Percentiles rank a stretch among this genome's conserved stretches.
Conservation (phyloP, 2,888 invertebrate genomes). For the Hydropsyche betteni region DNA sequence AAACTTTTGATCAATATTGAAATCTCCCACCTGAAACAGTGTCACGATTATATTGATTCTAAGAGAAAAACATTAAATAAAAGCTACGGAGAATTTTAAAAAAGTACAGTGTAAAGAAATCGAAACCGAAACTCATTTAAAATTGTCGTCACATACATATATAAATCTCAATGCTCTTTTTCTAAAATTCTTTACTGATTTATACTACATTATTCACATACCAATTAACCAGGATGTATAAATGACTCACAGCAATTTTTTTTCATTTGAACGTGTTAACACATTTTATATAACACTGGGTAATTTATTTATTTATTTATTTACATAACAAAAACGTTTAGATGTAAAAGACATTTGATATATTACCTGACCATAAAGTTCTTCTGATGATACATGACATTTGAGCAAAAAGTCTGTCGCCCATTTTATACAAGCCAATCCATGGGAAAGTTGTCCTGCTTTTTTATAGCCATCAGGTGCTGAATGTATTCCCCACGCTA, state of each 20-base stretch:
- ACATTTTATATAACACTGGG: too few species aligned
- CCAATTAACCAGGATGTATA: conserved; percentile 36
- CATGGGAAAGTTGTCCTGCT: conserved; percentile 51
- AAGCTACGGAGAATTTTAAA: conserved; percentile 1
- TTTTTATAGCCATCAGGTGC: conserved; percentile 58
- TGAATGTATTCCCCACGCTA: conserved; percentile 65
- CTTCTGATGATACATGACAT: conserved; percentile 63
- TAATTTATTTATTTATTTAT: too few species aligned
- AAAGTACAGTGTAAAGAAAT: neutral
- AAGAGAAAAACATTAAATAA: conserved; percentile 10
- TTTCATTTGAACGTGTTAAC: too few species aligned
- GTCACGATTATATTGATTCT: neutral
- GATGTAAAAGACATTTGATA: neutral
- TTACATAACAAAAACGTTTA: too few species aligned
- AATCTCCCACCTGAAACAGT: conserved; percentile 61
- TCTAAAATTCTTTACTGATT: conserved; percentile 19
- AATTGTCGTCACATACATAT: neutral
- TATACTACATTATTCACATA: conserved; percentile 24
- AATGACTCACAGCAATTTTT: neutral
- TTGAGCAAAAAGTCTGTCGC: conserved; percentile 70
- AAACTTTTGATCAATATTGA: conserved; percentile 65
- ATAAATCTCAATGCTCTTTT: conserved; percentile 17
- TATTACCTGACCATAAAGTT: conserved; percentile 63
- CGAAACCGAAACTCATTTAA: conserved; percentile 18
- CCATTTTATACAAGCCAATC: conserved; percentile 65